Conservation (phyloP, 2,888 invertebrate species). For the Criorhina ranunculi region DNA sequence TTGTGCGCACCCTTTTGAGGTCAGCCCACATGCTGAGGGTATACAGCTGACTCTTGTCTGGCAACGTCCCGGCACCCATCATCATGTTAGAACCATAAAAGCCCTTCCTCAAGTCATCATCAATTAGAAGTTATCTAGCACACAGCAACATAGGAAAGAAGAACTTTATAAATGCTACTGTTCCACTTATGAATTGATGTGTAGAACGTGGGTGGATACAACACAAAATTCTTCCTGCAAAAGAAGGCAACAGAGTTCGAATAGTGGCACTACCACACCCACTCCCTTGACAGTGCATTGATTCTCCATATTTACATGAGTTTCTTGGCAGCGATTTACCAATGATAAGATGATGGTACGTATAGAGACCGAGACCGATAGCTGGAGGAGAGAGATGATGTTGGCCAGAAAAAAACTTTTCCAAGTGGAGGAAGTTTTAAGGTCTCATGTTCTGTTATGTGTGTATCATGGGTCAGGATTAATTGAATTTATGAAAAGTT, state of each 20-base stretch:
- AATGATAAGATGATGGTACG: conserved; percentile 6
- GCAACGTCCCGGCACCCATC: conserved; percentile 30
- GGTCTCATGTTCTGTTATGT: conserved; percentile 49
- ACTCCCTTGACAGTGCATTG: conserved; percentile 31
- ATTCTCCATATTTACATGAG: conserved; percentile 62
- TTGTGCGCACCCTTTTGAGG: background rate
- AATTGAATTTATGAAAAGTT: conserved; percentile 75
- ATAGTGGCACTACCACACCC: background rate
- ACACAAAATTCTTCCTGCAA: conserved; percentile 44
- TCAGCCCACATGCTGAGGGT: conserved; percentile 23
- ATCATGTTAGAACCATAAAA: conserved; percentile 47
- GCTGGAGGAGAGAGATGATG: too few relatives aligned
- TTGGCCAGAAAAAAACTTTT: conserved; percentile 48
- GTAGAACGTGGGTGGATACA: conserved; percentile 49
- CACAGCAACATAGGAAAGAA: conserved; percentile 31
- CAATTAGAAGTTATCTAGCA: conserved; percentile 72
- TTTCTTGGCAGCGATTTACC: conserved; percentile 63
- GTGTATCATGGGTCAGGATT: conserved; percentile 63
- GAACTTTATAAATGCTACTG: conserved; percentile 67
- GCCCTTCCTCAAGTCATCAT: conserved; percentile 62
- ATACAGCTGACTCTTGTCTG: conserved; percentile 3
- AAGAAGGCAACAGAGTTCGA: conserved; percentile 50
- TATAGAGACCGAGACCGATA: too few relatives aligned
- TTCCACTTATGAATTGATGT: conserved; percentile 67
- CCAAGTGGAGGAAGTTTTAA: conserved; percentile 50